Conservation (phyloP, 2,113 vertebrate genomes). For the Marcusenius ussheri region DNA sequence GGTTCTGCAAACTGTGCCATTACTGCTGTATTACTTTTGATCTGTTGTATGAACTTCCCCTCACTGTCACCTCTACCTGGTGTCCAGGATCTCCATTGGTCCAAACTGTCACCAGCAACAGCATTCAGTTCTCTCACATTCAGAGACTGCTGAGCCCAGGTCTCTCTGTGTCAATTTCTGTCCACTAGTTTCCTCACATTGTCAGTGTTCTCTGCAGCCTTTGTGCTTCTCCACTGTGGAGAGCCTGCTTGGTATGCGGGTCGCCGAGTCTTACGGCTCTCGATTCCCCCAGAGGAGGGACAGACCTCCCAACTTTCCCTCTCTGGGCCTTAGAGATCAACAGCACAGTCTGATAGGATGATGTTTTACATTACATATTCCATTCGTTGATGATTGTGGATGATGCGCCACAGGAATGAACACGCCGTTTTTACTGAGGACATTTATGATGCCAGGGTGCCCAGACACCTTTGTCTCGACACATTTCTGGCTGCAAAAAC, state of each 20-base stretch:
- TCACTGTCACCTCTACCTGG: background rate
- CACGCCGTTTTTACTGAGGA: background rate
- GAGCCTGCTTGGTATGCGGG: slow-evolving; percentile 11
- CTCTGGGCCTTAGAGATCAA: background rate
- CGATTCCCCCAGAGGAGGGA: background rate
- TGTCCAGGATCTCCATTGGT: background rate
- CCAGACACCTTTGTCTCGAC: background rate
- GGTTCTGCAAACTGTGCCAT: background rate
- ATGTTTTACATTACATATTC: background rate
- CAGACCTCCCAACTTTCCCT: background rate
- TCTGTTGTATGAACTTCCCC: background rate
- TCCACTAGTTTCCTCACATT: background rate
- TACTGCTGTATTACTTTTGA: background rate
- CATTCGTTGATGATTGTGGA: background rate
- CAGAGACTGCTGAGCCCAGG: background rate
- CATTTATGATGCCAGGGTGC: background rate
- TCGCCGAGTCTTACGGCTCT: background rate
- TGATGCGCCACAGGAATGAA: background rate
- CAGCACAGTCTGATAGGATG: too few species aligned
- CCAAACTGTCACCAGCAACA: background rate
- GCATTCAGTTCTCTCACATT: background rate
- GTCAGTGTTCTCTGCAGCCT: too few species aligned
- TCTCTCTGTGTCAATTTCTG: background rate
- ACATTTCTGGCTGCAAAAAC: background rate
- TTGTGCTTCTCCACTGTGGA: background rate